Percentiles rank a stretch among this genome's conserved stretches.
phyloP scores from a whole-genome alignment of 2,888 invertebrate species.

The Diaperis boleti region DNA sequence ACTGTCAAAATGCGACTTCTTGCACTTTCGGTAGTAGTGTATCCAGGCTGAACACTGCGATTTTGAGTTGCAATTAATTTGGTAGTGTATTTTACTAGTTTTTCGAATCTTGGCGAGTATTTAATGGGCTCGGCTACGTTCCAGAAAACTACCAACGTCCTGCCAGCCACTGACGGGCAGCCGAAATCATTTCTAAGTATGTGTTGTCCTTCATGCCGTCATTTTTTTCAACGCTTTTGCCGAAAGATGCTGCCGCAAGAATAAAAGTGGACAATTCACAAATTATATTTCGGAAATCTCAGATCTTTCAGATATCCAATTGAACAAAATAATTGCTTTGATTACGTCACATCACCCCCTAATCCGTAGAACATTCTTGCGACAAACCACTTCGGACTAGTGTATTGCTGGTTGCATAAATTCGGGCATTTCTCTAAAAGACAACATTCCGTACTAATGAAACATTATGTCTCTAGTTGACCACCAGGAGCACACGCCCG shows the following conservation, averaged over 20 bases:
- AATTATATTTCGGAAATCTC: no score
- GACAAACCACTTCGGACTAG: neutral
- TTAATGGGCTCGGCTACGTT: conserved; percentile 64
- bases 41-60: neutral
- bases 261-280: no score
- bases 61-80: conserved; percentile 32
- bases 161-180: conserved; percentile 60
- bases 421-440: no score
- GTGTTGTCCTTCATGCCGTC: conserved; percentile 56
- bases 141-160: conserved; percentile 64
- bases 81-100: conserved; percentile 46
- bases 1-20: no score
- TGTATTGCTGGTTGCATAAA: conserved; percentile 11
- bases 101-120: conserved; percentile 57
- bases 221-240: no score
- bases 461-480: conserved; percentile 16
- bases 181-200: conserved; percentile 61
- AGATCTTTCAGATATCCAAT: no score
- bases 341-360: no score
- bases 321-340: no score
- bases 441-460: neutral
- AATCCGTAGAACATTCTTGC: no score
- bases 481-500: conserved; percentile 37
- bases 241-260: no score
- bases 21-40: neutral